Percentiles rank a stretch among this genome's conserved stretches.
These are phyloP conservation scores for Drosophila busckii DNA, from an alignment of 1,140 invertebrate genomes.

Conservation along the genomic window DNA sequence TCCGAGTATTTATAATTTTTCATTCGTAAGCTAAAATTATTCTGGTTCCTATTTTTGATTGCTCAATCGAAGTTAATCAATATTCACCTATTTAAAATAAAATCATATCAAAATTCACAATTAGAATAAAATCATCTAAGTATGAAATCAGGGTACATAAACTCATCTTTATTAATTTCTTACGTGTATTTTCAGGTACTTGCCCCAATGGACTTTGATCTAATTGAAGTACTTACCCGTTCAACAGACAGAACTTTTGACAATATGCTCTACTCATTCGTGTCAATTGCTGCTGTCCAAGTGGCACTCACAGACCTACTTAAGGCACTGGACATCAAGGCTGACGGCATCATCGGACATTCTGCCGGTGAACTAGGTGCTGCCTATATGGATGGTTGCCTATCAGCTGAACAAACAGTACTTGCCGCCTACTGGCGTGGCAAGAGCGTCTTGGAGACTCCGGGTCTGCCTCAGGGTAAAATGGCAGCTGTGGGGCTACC, in stretches of 20 bases:
- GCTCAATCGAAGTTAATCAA: too few relatives aligned
- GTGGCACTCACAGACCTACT: constrained; percentile 94
- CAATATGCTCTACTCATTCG: constrained; percentile 92
- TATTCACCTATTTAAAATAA: too few relatives aligned
- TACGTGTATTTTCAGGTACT: constrained; percentile 41
- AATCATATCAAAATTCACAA: too few relatives aligned
- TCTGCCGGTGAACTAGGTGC: constrained; percentile 96
- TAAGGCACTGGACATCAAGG: constrained; percentile 86
- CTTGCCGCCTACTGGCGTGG: constrained; percentile 96
- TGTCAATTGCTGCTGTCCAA: constrained; percentile 96
- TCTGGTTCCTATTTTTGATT: too few relatives aligned
- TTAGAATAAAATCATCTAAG: too few relatives aligned
- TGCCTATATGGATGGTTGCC: constrained; percentile 96
- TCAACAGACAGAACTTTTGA: constrained; percentile 87
- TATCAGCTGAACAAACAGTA: constrained; percentile 95
- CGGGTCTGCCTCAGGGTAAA: constrained; percentile 83
- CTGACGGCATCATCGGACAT: constrained; percentile 97
- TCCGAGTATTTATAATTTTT: too few relatives aligned
- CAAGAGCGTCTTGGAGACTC: constrained; percentile 89
- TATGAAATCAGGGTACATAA: too few relatives aligned
- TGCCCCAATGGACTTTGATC: constrained; percentile 84
- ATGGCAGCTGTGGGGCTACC: constrained; percentile 94
- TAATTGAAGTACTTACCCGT: constrained; percentile 89
- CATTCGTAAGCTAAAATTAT: too few relatives aligned
- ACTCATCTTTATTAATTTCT: too few relatives aligned